Percentiles rank a stretch among this genome's conserved stretches.
Conservation (phyloP, 2,888 invertebrate genomes). For the Leucoptera coffeella region DNA sequence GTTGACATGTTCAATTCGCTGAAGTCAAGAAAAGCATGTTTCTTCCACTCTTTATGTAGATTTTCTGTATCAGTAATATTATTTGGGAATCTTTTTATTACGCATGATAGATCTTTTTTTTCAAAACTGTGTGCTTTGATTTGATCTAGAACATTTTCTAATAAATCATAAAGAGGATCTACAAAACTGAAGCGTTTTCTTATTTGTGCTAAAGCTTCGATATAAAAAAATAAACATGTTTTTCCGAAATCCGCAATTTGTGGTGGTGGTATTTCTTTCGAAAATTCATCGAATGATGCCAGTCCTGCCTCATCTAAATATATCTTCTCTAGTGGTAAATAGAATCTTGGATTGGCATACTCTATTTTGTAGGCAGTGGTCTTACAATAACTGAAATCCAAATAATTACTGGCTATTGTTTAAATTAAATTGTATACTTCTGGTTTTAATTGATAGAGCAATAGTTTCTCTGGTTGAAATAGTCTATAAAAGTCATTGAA, state of each 20-base stretch:
- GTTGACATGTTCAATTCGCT: slow-evolving; percentile 4
- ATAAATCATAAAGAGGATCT: slow-evolving; percentile 4
- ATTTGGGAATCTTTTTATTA: slow-evolving; percentile 6
- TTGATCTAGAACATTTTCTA: slow-evolving; percentile 4
- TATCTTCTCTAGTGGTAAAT: slow-evolving; percentile 7
- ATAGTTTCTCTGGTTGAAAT: slow-evolving; percentile 5
- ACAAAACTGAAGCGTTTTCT: slow-evolving; percentile 6
- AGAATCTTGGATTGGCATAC: slow-evolving; percentile 6
- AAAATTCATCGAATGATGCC: slow-evolving; percentile 6
- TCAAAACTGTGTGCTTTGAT: slow-evolving; percentile 7
- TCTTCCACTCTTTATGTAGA: slow-evolving; percentile 6
- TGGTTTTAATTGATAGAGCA: slow-evolving; percentile 6
- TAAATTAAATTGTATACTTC: slow-evolving; percentile 5
- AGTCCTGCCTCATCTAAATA: slow-evolving; percentile 6
- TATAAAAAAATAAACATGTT: slow-evolving; percentile 7
- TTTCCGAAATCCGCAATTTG: slow-evolving; percentile 5
- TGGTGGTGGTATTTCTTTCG: slow-evolving; percentile 6
- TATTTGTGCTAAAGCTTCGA: slow-evolving; percentile 7
- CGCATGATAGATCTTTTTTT: slow-evolving; percentile 5
- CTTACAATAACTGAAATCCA: slow-evolving; percentile 5
- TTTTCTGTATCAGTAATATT: slow-evolving; percentile 3
- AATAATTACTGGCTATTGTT: slow-evolving; percentile 1
- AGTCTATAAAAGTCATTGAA: slow-evolving; percentile 4
- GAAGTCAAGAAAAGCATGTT: slow-evolving; percentile 6
- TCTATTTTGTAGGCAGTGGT: slow-evolving; percentile 7